Evolutionary conservation across 2,113 vertebrate genomes (phyloP).

Genomic region (Sinosuthora webbiana): DNA sequence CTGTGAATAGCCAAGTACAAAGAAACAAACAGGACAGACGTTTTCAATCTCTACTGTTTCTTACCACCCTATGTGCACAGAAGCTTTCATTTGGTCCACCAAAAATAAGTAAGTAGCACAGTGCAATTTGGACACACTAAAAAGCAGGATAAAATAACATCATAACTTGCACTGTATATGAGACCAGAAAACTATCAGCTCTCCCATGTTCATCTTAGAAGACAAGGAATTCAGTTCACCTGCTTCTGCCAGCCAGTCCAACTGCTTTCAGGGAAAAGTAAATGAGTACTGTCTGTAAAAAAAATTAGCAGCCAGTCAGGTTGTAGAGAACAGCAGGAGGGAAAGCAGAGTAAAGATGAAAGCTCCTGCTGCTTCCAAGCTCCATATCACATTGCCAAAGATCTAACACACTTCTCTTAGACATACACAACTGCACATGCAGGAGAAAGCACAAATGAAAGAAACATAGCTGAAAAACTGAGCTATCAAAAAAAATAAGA

Average conservation of each 20-base stretch:
- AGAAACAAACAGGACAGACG: not conserved
- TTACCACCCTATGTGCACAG: not conserved
- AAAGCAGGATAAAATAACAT: not conserved
- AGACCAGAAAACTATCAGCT: not conserved
- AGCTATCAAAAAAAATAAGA: not conserved
- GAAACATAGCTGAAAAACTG: not conserved
- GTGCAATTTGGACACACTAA: not conserved
- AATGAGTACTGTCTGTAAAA: not conserved
- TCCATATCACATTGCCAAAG: not conserved
- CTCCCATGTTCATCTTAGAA: not conserved
- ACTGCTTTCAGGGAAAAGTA: not conserved
- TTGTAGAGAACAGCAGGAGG: not conserved
- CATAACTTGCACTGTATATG: not conserved
- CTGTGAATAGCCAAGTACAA: not conserved
- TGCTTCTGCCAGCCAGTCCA: not conserved
- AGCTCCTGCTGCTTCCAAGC: not conserved
- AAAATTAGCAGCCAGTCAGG: not conserved
- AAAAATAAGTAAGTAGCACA: not conserved
- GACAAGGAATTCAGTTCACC: not conserved
- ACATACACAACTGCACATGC: not conserved
- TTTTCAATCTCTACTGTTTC: not conserved
- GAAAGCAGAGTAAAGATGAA: not conserved
- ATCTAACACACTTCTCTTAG: not conserved
- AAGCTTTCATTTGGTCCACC: not conserved
- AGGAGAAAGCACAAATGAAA: not conserved